Conservation (phyloP, 2,797 vertebrate species). For the Buceros bicornis region DNA sequence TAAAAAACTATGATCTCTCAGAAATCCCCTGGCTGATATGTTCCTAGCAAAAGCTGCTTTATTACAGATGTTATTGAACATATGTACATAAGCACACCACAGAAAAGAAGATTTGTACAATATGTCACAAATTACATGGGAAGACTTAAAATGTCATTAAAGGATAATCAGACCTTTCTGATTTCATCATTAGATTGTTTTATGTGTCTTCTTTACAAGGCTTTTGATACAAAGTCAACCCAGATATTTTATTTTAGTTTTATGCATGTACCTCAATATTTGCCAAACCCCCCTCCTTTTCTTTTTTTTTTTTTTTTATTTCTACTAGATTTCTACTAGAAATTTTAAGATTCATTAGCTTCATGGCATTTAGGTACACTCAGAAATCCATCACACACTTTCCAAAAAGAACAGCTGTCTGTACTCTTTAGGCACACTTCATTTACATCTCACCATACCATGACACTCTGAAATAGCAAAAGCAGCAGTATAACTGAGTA, state of each 20-base stretch:
- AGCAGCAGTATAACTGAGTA: not conserved
- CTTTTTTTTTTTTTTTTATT: not conserved
- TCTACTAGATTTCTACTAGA: not conserved
- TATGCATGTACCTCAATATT: not conserved
- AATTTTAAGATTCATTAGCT: not conserved
- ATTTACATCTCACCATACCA: not conserved
- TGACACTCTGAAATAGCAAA: not conserved
- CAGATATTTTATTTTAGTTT: not conserved
- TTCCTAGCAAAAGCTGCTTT: constrained; percentile 23
- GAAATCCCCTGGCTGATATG: not conserved
- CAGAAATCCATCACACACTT: not conserved
- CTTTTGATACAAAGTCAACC: not conserved
- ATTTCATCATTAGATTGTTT: not conserved
- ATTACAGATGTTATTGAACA: constrained; percentile 44
- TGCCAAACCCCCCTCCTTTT: not conserved
- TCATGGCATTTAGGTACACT: not conserved
- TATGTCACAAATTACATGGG: constrained; percentile 40
- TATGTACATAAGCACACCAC: not conserved
- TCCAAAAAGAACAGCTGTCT: not conserved
- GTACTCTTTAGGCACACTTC: not conserved
- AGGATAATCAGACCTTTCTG: not conserved
- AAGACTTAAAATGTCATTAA: constrained; percentile 16
- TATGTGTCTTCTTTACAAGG: not conserved
- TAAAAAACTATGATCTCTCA: not conserved
- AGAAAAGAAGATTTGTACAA: constrained; percentile 31